A percentile compares a stretch with the other conserved stretches of the same genome.
Evolutionary conservation across 2,888 invertebrate species (phyloP).

Genomic region (Acanthococcus lagerstroemiae): DNA sequence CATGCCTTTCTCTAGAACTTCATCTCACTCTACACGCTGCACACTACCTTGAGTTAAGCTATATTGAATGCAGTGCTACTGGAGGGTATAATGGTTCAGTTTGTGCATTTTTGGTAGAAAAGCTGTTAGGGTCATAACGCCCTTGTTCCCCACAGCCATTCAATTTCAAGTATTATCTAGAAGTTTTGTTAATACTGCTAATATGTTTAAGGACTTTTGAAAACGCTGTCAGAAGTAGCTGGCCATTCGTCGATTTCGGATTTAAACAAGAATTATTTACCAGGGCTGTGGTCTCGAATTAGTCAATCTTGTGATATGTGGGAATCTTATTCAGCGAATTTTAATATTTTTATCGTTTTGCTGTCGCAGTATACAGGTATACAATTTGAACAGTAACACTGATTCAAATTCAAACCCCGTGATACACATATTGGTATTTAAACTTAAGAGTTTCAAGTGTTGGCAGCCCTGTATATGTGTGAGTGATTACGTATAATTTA

Average conservation of each 20-base stretch:
- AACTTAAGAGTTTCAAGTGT: too few species aligned
- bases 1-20: too few species aligned
- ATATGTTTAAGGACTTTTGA: not conserved
- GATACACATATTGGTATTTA: too few species aligned
- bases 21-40: too few species aligned
- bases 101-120: not conserved
- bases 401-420: too few species aligned
- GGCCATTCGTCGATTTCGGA: not conserved
- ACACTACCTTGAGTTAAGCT: too few species aligned
- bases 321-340: slow-evolving; percentile 9
- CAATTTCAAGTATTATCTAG: not conserved
- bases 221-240: not conserved
- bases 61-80: too few species aligned
- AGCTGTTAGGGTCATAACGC: not conserved
- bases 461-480: too few species aligned
- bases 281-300: not conserved
- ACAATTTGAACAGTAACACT: not conserved
- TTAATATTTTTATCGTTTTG: slow-evolving; percentile 1
- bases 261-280: not conserved
- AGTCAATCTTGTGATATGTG: slow-evolving; percentile 3
- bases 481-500: too few species aligned
- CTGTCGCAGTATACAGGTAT: slow-evolving; percentile 2
- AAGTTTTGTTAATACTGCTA: not conserved
- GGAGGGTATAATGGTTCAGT: too few species aligned
- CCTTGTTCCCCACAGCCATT: not conserved